Base-by-base conservation (phyloP, 2,113 vertebrate genomes). In the Cephalophus harveyi region DNA sequence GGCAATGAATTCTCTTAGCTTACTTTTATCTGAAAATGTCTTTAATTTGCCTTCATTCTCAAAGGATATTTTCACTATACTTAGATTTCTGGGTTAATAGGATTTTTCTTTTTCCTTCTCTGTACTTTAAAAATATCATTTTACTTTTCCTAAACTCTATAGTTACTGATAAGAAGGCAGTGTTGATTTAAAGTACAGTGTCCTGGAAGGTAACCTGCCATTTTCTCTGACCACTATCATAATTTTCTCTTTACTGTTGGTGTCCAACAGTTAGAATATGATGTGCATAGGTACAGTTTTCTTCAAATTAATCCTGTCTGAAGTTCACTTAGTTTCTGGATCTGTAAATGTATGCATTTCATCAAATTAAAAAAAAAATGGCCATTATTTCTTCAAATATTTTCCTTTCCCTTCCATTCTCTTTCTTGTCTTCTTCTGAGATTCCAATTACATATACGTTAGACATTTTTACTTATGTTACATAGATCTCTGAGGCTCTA, bases 31-130 rank as follows among this genome's bases (percentile, higher is more conserved):
- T 87, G 36, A 97, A 95, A 84, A 92, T 89, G 33, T 55, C 50
- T 95, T 95, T 81, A 74, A 92, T 90, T 85, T 89, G 54, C 67
- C 59, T 95, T 89, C 43, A 78, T 93, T 91, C 52, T 62, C 59
- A 79, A 87, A 96, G 25, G 19, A 71, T 76, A 97, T 84, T 93
- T 88, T 89, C n/a, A 71, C 12, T 89, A 33, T 33, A 54, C 33
- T 71, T 64, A 62, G 59, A 90, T 81, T 93, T 97, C 93, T 93
- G 52, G 17, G 28, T 87, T 84, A 91, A 91, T 12, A 84, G 36
- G 3, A 1, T 6, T 52, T 64, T 16, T 82, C 83, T n/a, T 30
- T 59, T 48, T 25, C 27, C 50, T 54, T 54, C 19, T 86, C 59
- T 84, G 0, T 28, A 82, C 55, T 97, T 97, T 59, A 86, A 91